These are phyloP conservation scores for Sylvilagus bachmani DNA, from an alignment of 2,113 vertebrate genomes.

Conservation along the genomic window DNA sequence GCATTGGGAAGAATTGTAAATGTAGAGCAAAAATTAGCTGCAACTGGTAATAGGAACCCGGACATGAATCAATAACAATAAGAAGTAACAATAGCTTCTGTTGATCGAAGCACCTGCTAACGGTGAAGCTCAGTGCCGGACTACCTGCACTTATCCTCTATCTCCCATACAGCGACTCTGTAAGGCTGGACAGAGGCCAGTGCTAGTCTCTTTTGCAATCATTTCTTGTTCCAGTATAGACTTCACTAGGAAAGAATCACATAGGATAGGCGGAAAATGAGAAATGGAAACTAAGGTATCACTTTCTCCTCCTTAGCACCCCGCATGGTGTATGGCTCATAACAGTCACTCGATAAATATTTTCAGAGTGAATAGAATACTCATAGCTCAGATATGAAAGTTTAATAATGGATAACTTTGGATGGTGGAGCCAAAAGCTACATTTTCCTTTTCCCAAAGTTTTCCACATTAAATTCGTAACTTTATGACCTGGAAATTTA, in stretches of 20 bases:
- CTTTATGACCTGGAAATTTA: not conserved
- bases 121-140: not conserved
- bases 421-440: not conserved
- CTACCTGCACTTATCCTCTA: not conserved
- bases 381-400: not conserved
- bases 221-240: not conserved
- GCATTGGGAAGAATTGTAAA: constrained; percentile 17
- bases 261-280: not conserved
- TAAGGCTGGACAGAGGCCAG: not conserved
- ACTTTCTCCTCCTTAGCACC: not conserved
- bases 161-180: not conserved
- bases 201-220: too few relatives aligned
- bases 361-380: not conserved
- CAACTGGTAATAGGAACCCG: not conserved
- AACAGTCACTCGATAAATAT: not conserved
- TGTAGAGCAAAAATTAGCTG: constrained; percentile 43
- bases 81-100: constrained; percentile 30
- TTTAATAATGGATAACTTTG: not conserved
- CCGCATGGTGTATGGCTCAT: not conserved
- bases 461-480: constrained; percentile 1
- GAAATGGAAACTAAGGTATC: not conserved
- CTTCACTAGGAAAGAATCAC: not conserved
- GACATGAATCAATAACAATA: not conserved
- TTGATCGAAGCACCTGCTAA: not conserved
- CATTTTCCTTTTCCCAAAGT: not conserved